A percentile compares a stretch with the other conserved stretches of the same genome.
phyloP scores from a whole-genome alignment of 1,140 invertebrate genomes.

The Drosophila quadrilineata region DNA sequence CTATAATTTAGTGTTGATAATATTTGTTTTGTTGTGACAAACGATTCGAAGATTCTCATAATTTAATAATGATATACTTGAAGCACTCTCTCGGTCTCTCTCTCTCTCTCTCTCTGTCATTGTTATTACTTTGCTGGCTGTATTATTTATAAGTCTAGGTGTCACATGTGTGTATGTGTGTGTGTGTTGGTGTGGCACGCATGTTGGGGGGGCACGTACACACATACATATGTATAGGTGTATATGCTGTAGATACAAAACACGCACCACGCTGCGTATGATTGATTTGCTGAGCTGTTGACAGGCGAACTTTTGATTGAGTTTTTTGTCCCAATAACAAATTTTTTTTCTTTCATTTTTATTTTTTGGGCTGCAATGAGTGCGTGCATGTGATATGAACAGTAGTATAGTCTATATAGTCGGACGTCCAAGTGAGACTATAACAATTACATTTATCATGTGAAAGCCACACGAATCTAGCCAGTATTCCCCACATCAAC shows the following conservation, averaged over 20 bases:
- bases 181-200: background rate
- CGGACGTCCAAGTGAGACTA: constrained; percentile 19
- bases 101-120: too few species aligned
- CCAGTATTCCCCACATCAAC: constrained; percentile 32
- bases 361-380: constrained; percentile 3
- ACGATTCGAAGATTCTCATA: constrained; percentile 50
- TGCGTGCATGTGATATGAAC: constrained; percentile 2
- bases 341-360: background rate
- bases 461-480: constrained; percentile 1
- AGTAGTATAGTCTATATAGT: background rate
- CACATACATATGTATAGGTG: background rate
- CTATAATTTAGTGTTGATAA: constrained; percentile 17
- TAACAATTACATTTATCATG: constrained; percentile 59
- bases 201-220: background rate
- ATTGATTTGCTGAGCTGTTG: constrained; percentile 78
- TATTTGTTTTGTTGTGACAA: constrained; percentile 36
- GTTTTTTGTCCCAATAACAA: too few species aligned
- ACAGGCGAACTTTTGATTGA: constrained; percentile 45
- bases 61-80: constrained; percentile 65
- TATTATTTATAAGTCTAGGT: constrained; percentile 65
- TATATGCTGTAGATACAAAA: constrained; percentile 41
- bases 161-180: constrained; percentile 23
- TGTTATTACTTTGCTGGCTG: constrained; percentile 44
- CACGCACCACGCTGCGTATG: constrained; percentile 69
- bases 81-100: too few species aligned